Conservation (phyloP, 2,797 vertebrate species). For the Intellagama lesueurii region DNA sequence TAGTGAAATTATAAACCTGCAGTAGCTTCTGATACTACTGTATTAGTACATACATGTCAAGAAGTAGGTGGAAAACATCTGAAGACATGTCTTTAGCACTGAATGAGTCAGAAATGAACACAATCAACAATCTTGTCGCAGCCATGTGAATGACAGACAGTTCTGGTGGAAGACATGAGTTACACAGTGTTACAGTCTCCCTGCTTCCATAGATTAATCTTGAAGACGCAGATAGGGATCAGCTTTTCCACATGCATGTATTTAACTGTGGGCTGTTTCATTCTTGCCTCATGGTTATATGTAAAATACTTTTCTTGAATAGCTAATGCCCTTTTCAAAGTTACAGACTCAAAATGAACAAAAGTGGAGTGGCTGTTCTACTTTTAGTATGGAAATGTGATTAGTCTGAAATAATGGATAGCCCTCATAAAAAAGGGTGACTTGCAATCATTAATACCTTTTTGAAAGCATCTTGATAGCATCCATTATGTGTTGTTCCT, state of each 20-base stretch:
- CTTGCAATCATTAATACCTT: constrained; percentile 29
- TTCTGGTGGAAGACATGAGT: neutral
- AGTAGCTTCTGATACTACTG: neutral
- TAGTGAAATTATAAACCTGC: neutral
- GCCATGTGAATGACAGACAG: neutral
- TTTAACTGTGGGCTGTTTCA: neutral
- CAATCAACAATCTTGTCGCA: neutral
- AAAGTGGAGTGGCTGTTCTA: neutral
- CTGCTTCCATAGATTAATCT: neutral
- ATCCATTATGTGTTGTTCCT: constrained; percentile 47
- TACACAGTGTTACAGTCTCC: neutral
- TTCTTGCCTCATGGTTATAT: neutral
- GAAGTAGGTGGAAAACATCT: neutral
- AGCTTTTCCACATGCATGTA: neutral
- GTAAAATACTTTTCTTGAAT: neutral
- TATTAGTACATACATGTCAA: neutral
- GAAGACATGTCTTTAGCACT: neutral
- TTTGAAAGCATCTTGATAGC: constrained; percentile 36
- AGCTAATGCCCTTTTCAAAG: neutral
- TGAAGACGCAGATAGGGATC: rapidly evolving
- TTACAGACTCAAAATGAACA: constrained; percentile 5
- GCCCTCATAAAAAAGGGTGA: neutral
- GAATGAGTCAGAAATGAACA: neutral
- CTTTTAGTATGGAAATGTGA: constrained; percentile 25
- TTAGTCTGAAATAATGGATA: constrained; percentile 33